phyloP scores from a whole-genome alignment of 35 echinoderm and acorn worm species.

The Strongylocentrotus purpuratus region DNA sequence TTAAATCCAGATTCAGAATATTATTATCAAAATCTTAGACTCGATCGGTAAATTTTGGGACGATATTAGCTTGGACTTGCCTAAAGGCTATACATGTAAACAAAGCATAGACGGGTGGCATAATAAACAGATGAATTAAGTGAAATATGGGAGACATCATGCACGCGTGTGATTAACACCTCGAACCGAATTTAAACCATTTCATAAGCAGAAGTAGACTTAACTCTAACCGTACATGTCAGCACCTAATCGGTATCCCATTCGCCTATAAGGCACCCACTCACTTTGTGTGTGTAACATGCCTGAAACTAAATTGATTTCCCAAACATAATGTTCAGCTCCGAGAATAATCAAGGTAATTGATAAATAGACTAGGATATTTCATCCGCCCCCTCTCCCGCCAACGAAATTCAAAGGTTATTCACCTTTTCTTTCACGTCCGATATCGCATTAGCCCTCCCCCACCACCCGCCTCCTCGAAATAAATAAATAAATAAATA shows the following conservation, averaged over 20 bases:
- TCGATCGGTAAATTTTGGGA: too few species aligned
- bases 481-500: too few species aligned
- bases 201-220: neutral
- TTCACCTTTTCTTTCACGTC: neutral
- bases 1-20: too few species aligned
- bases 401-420: neutral
- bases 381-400: neutral
- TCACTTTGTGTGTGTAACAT: neutral
- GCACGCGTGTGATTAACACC: neutral
- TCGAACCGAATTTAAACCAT: neutral
- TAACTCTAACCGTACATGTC: neutral
- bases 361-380: neutral
- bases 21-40: too few species aligned
- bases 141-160: neutral
- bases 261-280: neutral
- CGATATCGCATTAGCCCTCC: neutral
- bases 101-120: too few species aligned
- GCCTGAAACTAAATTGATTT: neutral
- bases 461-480: too few species aligned
- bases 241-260: neutral
- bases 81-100: too few species aligned
- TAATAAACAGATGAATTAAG: neutral
- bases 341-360: neutral
- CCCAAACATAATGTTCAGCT: neutral
- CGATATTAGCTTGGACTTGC: too few species aligned